Evolutionary conservation across 2,888 invertebrate species (phyloP), one percentile per base, ranked within the genome.

Genomic region (Theodoxus fluviatilis): DNA sequence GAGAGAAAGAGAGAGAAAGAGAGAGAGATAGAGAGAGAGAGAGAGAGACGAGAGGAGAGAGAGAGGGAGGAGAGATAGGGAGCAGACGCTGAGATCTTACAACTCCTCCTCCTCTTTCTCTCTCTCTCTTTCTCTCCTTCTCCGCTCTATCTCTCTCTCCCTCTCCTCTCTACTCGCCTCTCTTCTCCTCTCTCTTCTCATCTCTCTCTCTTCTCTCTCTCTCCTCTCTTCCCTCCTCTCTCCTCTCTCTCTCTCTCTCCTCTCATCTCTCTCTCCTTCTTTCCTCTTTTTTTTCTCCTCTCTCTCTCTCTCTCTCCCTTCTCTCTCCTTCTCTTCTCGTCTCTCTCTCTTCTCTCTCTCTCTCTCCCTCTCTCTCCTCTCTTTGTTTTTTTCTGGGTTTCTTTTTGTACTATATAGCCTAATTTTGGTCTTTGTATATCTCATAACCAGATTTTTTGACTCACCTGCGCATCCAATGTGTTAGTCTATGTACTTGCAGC

Each of bases 191-290:
- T 15, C 18, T 43, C 43, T 43, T 43, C 43, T 43, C 18, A 9
- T 43, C 18, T 15, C 18, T 43, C 43, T 43, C 18, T 15, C 18
- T 43, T 15, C 18, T 43, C 43, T 43, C 18, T 43, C 43, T 43
- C 18, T 15, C 18, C 18, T 15, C 18, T 43, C 43, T 43, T 43
- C 43, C 18, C 18, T 15, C 18, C 18, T 15, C 18, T 43, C 43
- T 43, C 18, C 43, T 43, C 18, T 15, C 18, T 43, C 43, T 65
- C 25, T 65, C 65, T 43, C 28, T 65, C 65, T 65, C 43, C 25
- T 15, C 43, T 47, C 43, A n/a, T 43, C 65, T 25, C 25, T 43
- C 65, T 65, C 25, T 65, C 43, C 43, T 15, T 65, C 65, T 65
- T 15, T 65, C 28, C 43, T 43, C 43, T 12, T 65, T 15, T 65